Evolutionary conservation across 2,888 invertebrate genomes (phyloP).

Genomic region (Lochmaea crataegi): DNA sequence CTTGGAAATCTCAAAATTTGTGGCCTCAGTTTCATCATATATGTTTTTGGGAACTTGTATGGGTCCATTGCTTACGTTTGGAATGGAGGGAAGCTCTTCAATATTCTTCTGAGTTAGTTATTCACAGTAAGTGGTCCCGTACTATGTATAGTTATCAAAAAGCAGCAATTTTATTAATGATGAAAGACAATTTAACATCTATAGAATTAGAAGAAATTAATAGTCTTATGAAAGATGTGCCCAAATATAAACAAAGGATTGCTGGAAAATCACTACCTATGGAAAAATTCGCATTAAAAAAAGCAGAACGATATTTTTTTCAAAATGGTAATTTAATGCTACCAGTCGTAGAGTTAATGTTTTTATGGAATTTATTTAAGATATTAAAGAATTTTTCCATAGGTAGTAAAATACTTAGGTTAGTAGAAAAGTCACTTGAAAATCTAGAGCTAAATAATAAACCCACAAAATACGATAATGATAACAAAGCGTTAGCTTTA

Average conservation of each 20-base stretch:
- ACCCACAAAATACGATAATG: conserved; percentile 70
- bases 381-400: conserved; percentile 77
- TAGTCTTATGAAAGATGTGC: conserved; percentile 80
- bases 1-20: conserved; percentile 83
- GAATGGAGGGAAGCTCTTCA: conserved; percentile 83
- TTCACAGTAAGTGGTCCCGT: conserved; percentile 90
- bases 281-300: conserved; percentile 95
- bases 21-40: conserved; percentile 95
- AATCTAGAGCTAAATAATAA: conserved; percentile 56
- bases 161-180: conserved; percentile 85
- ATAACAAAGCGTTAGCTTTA: conserved; percentile 80
- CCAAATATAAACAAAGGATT: conserved; percentile 86
- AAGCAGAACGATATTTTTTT: conserved; percentile 80
- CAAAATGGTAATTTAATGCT: conserved; percentile 81
- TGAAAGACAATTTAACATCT: conserved; percentile 67
- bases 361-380: conserved; percentile 92
- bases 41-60: conserved; percentile 95
- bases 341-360: conserved; percentile 89
- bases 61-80: conserved; percentile 81
- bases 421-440: conserved; percentile 69
- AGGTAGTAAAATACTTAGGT: conserved; percentile 72
- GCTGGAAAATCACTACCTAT: conserved; percentile 97
- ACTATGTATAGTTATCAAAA: conserved; percentile 93
- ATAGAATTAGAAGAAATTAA: conserved; percentile 70
- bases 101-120: conserved; percentile 78